Evolutionary conservation across 30 jellyfish, hydroid and myxozoan species (phyloP).

Genomic region (Sanderia malayensis): DNA sequence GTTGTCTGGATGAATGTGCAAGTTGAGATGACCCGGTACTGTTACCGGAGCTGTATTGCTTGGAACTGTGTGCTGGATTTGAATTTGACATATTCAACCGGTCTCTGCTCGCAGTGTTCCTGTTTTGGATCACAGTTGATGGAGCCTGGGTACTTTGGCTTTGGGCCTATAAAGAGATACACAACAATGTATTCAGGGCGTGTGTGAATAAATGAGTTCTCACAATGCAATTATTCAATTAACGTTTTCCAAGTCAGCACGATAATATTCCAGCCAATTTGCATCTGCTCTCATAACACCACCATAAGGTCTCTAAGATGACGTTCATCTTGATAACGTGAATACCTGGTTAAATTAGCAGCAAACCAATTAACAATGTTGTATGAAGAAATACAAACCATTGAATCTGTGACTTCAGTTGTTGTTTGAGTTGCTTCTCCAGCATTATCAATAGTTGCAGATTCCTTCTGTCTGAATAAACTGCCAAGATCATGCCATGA

Average conservation of each 20-base stretch:
- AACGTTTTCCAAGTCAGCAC: too few species aligned
- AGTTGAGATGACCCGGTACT: slow-evolving; percentile 57
- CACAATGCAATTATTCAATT: too few species aligned
- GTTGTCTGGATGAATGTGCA: slow-evolving; percentile 55
- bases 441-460: slow-evolving; percentile 32
- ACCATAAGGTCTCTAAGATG: too few species aligned
- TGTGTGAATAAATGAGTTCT: too few species aligned
- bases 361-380: too few species aligned
- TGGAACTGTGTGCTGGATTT: slow-evolving; percentile 5
- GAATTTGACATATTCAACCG: slow-evolving; percentile 2
- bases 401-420: slow-evolving; percentile 18
- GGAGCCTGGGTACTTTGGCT: slow-evolving; percentile 55
- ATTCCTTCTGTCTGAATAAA: slow-evolving; percentile 67
- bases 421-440: slow-evolving; percentile 18
- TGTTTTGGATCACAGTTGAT: slow-evolving; percentile 50
- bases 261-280: too few species aligned
- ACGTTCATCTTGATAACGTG: too few species aligned
- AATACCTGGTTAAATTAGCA: too few species aligned
- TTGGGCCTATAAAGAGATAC: slow-evolving; percentile 36
- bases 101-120: slow-evolving; percentile 40
- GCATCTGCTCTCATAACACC: too few species aligned
- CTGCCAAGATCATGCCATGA: slow-evolving; percentile 96
- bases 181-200: too few species aligned
- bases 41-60: slow-evolving; percentile 43
- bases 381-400: slow-evolving; percentile 37